Percentiles rank a stretch among this genome's conserved stretches.
These are phyloP conservation scores for Rhodophaea formosa DNA, from an alignment of 2,888 invertebrate genomes.

Conservation along the genomic window DNA sequence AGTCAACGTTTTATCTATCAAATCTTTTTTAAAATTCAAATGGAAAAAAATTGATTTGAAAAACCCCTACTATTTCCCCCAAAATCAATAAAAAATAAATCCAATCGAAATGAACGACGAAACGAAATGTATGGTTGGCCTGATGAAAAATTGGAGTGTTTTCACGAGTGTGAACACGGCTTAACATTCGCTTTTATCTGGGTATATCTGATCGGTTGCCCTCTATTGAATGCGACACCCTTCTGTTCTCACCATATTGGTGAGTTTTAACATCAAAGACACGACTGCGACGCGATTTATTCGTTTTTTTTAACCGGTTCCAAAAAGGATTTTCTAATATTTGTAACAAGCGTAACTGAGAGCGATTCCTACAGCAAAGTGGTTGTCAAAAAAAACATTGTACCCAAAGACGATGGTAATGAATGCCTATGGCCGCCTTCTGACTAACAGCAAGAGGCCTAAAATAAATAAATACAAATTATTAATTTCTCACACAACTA, in stretches of 20 bases:
- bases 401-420: too few species aligned
- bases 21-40: not conserved
- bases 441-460: too few species aligned
- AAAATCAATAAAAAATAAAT: not conserved
- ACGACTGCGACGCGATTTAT: slow-evolving; percentile 22
- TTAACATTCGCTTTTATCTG: slow-evolving; percentile 44
- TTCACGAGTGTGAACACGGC: slow-evolving; percentile 36
- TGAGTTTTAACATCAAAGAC: slow-evolving; percentile 25
- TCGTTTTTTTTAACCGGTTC: not conserved
- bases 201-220: slow-evolving; percentile 44
- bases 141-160: slow-evolving; percentile 44
- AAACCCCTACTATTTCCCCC: not conserved
- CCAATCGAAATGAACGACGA: not conserved
- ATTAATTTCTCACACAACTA: too few species aligned
- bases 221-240: slow-evolving; percentile 43
- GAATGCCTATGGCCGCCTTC: too few species aligned
- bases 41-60: not conserved
- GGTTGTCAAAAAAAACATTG: too few species aligned
- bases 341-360: too few species aligned
- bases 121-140: slow-evolving; percentile 1
- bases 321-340: too few species aligned
- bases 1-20: too few species aligned
- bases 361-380: too few species aligned
- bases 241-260: slow-evolving; percentile 35
- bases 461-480: too few species aligned